Evolutionary conservation across 2,888 invertebrate genomes (phyloP).

Genomic region (Dryadula phaetusa): DNA sequence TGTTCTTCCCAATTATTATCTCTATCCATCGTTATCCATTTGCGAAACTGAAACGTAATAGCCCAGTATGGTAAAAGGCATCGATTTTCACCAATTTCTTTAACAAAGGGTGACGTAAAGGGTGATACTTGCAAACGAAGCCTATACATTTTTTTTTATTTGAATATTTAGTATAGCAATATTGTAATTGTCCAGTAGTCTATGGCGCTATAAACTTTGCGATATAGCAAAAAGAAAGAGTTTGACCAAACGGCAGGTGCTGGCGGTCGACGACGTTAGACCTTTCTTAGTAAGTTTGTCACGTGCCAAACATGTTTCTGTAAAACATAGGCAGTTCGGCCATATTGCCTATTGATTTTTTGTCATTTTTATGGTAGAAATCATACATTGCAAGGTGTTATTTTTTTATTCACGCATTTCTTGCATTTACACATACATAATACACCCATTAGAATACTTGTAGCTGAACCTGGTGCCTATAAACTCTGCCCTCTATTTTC

Average conservation of each 20-base stretch:
- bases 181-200: not conserved
- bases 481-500: too few relatives aligned
- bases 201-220: not conserved
- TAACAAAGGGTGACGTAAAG: not conserved
- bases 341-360: constrained; percentile 34
- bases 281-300: constrained; percentile 68
- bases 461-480: too few relatives aligned
- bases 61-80: not conserved
- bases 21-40: not conserved
- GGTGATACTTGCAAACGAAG: constrained; percentile 2
- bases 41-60: not conserved
- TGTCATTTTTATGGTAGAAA: not conserved
- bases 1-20: not conserved
- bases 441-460: too few relatives aligned
- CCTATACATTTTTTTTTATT: not conserved
- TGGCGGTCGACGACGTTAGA: constrained; percentile 74
- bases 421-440: too few relatives aligned
- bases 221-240: constrained; percentile 31
- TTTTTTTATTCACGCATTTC: too few relatives aligned
- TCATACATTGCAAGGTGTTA: too few relatives aligned
- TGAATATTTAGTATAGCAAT: not conserved
- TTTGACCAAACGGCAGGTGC: constrained; percentile 63
- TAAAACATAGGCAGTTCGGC: constrained; percentile 54
- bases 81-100: constrained; percentile 8
- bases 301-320: constrained; percentile 58